Evolutionary conservation across 2,797 vertebrate genomes (phyloP), one percentile per base, ranked within the genome.

Genomic region (Scolopax bukidnonensis): DNA sequence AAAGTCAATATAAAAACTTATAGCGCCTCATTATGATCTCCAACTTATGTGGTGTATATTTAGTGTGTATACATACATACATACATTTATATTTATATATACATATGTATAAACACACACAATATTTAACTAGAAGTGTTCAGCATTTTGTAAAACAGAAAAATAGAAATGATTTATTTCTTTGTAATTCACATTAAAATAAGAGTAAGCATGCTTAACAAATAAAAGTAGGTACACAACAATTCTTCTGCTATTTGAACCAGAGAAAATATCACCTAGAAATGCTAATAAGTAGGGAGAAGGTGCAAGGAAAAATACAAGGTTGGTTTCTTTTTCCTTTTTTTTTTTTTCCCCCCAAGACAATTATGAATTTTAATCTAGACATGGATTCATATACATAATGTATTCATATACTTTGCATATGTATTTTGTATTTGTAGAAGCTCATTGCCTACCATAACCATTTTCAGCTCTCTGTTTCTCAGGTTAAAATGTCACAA

Each of bases 321-420:
- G 0, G 7, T 3, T 45, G 6, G 1, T 11, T 50, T 43, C 0
- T 36, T 74, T 28, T 16, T 15, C 6, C 36, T 9, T 36, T 19
- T 19, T 10, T 8, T 47, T 23, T 16, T 7, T 47, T 24, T 27
- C 12, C 0, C 2, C 7, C 4, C 4, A n/a, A 60, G 51, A n/a
- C 5, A 33, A n/a, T 80, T 69, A 77, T 4, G 40, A 50, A 38
- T 80, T 57, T 83, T 7, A 67, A 67, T 54, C 14, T 8, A 41
- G 28, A 69, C 7, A 57, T 4, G 14, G 56, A 91, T 25, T 50
- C 48, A 50, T 50, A 50, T 27, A 50, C 14, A 27, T 25, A 50
- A 50, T 38, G 48, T 70, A 70, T 63, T 53, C 28, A 59, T 11
- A 54, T 50, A 50, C 4, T 51, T 82, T 75, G 41, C n/a, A 11